Evolutionary conservation across 2,797 vertebrate species (phyloP), one percentile per base, ranked within the genome.

Genomic region (Gymnoscopelus braueri): DNA sequence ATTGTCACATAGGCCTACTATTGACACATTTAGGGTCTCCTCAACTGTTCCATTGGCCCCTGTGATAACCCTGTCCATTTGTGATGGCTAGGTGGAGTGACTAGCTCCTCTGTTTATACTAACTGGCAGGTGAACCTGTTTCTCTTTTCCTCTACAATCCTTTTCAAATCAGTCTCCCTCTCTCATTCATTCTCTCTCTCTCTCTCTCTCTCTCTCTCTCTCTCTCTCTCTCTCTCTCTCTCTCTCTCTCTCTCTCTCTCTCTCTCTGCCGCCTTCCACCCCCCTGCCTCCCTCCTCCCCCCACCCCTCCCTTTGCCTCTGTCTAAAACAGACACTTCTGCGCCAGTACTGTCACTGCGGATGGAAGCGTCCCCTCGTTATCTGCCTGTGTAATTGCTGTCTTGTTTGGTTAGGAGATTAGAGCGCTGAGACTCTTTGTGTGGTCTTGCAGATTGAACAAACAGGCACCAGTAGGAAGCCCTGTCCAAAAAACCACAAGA

Each of bases 361-460:
- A 94, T 94, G 93, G 91, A 94, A 93, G 93, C 84, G 92, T 93
- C 90, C 89, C 87, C 85, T 89, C 88, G 93, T 92, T 94, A 93
- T 94, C 92, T 82, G 88, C 83, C 89, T 90, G 92, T 90, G 91
- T 95, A 95, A 95, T 94, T 95, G 93, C 91, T 92, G 93, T 93
- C 91, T 88, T 95, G 93, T 94, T 95, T 95, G 93, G 91, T 91
- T 93, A 93, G 91, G 90, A 93, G 93, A 94, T 94, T 94, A 93
- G 90, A 89, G 88, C 87, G 82, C 89, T 89, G 90, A 91, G 89
- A 94, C 90, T 93, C 91, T 93, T 92, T 93, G 92, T 92, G 93
- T 93, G 91, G 92, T 93, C 92, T 89, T 86, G 84, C 90, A 92
- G 91, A 93, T 92, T 94, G 93, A 91, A 92, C 91, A 93, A 93